Conservation (phyloP, 2,113 vertebrate genomes). For the Cyrtonyx montezumae region DNA sequence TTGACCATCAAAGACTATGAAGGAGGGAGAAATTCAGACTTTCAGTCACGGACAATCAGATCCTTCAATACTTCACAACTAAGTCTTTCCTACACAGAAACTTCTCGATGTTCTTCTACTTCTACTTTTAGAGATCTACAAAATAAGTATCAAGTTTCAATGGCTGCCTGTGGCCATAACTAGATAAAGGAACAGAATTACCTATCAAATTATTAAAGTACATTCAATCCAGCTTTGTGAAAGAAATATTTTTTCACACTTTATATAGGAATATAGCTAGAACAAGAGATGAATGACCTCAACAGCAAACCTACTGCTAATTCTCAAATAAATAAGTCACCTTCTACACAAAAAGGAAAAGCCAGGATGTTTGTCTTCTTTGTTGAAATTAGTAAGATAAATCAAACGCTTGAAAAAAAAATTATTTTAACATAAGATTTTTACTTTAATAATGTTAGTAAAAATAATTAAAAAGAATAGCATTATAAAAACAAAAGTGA, state of each 20-base stretch:
- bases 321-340: background rate
- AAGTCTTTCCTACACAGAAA: constrained; percentile 62
- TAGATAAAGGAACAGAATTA: constrained; percentile 62
- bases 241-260: background rate
- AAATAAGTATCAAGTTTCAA: constrained; percentile 46
- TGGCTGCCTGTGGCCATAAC: constrained; percentile 45
- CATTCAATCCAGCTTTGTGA: background rate
- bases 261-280: background rate
- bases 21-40: constrained; percentile 36
- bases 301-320: background rate
- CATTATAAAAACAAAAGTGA: background rate
- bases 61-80: constrained; percentile 32
- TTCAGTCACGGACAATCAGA: constrained; percentile 40
- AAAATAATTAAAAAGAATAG: background rate
- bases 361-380: background rate
- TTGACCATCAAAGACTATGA: background rate
- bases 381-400: background rate
- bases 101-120: constrained; percentile 64
- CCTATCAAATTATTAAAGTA: constrained; percentile 27
- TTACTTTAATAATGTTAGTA: background rate
- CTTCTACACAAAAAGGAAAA: background rate
- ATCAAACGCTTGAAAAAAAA: background rate
- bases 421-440: background rate
- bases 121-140: constrained; percentile 54
- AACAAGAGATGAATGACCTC: background rate